phyloP scores from a whole-genome alignment of 2,797 vertebrate species.

The Oreortyx pictus region DNA sequence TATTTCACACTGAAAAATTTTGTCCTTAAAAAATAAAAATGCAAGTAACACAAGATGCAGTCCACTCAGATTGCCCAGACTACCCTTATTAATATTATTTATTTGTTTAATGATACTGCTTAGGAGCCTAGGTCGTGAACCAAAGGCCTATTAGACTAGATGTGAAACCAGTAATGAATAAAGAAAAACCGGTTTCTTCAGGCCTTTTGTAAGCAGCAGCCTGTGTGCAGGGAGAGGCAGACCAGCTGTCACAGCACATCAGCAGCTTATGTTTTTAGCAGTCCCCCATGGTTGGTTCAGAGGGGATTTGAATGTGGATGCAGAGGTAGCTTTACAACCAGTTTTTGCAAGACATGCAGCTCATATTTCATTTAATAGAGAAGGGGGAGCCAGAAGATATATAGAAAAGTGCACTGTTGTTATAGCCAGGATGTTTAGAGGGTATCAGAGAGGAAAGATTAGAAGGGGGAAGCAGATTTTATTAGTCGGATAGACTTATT shows the following conservation, averaged over 20 bases:
- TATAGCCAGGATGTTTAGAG: conserved; percentile 14
- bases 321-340: background rate
- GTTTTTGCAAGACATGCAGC: background rate
- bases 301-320: background rate
- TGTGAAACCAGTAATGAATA: background rate
- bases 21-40: background rate
- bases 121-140: background rate
- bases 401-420: background rate
- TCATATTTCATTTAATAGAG: background rate
- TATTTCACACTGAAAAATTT: background rate
- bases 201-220: background rate
- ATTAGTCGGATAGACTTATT: background rate
- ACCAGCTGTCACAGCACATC: conserved; percentile 18
- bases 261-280: background rate
- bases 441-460: background rate
- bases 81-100: background rate
- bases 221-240: background rate
- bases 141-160: background rate
- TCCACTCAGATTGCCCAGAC: rapidly evolving
- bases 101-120: background rate
- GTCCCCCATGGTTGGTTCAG: background rate
- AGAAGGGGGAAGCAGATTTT: conserved; percentile 16
- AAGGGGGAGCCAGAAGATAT: background rate
- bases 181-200: background rate
- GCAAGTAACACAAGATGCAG: background rate